phyloP scores from a whole-genome alignment of 1,140 invertebrate species.

The Latrodectus geometricus region DNA sequence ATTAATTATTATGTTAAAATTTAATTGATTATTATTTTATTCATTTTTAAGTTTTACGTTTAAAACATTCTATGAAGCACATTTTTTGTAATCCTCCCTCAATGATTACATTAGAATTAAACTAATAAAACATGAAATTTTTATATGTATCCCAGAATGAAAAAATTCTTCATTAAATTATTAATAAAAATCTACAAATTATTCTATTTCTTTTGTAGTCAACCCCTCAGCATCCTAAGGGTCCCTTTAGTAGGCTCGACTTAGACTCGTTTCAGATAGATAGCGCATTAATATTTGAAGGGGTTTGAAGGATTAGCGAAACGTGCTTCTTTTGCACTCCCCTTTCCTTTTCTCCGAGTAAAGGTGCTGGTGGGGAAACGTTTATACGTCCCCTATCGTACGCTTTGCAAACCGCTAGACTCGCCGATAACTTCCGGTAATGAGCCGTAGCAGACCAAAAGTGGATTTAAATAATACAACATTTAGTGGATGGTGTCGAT shows the following conservation, averaged over 20 bases:
- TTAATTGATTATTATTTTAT: too few species aligned
- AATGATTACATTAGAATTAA: too few species aligned
- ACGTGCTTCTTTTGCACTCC: conserved; percentile 42
- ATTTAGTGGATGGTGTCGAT: conserved; percentile 54
- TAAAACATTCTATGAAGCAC: too few species aligned
- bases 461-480: conserved; percentile 61
- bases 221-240: conserved; percentile 23
- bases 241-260: conserved; percentile 9
- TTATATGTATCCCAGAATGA: too few species aligned
- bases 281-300: conserved; percentile 60
- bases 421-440: conserved; percentile 56
- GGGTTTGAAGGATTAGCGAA: conserved; percentile 59
- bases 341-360: neutral
- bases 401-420: conserved; percentile 39
- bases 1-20: too few species aligned
- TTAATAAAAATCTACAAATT: neutral
- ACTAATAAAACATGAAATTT: too few species aligned
- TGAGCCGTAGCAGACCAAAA: conserved; percentile 58
- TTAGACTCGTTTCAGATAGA: conserved; percentile 48
- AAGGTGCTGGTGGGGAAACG: neutral
- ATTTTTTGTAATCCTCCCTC: too few species aligned
- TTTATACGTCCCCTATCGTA: neutral
- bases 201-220: conserved; percentile 2
- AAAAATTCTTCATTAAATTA: too few species aligned
- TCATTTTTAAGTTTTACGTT: too few species aligned